Percentiles rank a stretch among this genome's conserved stretches.
phyloP scores from a whole-genome alignment of 2,797 vertebrate genomes.

The Enoplosus armatus region DNA sequence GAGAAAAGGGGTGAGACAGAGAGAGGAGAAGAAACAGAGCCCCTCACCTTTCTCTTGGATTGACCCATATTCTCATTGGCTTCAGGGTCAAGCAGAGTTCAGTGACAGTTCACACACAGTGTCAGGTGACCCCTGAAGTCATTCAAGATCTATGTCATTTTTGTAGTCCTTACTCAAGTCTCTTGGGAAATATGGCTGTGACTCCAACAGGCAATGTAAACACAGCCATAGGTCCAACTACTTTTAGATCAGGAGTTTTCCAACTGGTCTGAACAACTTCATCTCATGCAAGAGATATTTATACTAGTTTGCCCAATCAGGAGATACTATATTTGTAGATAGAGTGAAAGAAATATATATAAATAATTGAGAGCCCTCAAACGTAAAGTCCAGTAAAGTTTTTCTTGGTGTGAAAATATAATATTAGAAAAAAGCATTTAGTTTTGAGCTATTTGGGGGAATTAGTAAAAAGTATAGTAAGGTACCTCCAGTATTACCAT shows the following conservation, averaged over 20 bases:
- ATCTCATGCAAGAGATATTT: background rate
- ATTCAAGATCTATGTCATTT: constrained; percentile 39
- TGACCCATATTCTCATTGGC: constrained; percentile 30
- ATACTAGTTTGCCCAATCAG: background rate
- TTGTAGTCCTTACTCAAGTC: constrained; percentile 13
- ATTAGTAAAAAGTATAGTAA: background rate
- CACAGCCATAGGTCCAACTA: background rate
- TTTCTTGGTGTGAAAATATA: background rate
- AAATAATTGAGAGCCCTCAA: too few species aligned
- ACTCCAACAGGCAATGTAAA: constrained; percentile 9
- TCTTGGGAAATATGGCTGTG: constrained; percentile 26
- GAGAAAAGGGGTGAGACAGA: background rate
- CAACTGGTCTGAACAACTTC: background rate
- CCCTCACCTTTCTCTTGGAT: constrained; percentile 4
- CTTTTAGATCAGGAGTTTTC: background rate
- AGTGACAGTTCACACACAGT: constrained; percentile 35
- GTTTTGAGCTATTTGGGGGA: background rate
- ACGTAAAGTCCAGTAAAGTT: background rate
- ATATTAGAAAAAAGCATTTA: background rate
- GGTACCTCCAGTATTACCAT: background rate
- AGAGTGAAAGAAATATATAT: too few species aligned
- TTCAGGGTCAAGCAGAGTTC: constrained; percentile 60
- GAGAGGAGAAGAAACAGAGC: constrained; percentile 12
- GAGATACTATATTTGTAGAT: background rate
- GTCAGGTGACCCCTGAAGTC: constrained; percentile 53